Evolutionary conservation across 2,888 invertebrate genomes (phyloP).

Genomic region (Yponomeuta sedellus): DNA sequence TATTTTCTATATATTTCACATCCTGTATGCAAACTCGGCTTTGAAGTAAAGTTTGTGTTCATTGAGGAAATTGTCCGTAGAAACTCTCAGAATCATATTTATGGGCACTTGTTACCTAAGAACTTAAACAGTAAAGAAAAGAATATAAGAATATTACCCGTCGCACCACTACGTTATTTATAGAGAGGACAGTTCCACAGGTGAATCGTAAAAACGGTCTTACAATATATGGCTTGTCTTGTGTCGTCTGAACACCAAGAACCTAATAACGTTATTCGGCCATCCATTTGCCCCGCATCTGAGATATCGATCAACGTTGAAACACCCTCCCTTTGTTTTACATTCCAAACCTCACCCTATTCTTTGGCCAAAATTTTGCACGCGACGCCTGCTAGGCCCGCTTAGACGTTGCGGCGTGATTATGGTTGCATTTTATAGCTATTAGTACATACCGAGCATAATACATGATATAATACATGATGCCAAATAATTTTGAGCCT

Average conservation of each 20-base stretch:
- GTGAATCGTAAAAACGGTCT: neutral
- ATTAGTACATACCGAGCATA: conserved; percentile 1
- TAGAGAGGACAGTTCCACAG: neutral
- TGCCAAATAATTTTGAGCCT: neutral
- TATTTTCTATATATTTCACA: no score
- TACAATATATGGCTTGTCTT: neutral
- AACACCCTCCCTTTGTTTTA: conserved; percentile 8
- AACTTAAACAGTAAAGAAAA: no score
- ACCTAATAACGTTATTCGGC: neutral
- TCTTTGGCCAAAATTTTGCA: neutral
- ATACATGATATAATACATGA: neutral
- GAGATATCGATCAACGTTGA: conserved; percentile 13
- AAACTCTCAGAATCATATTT: no score
- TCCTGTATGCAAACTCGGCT: no score
- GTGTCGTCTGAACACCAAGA: neutral
- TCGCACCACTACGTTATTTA: neutral
- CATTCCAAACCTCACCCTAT: conserved; percentile 3
- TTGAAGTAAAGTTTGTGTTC: no score
- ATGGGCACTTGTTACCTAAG: no score
- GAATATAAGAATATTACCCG: neutral
- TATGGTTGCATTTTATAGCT: neutral
- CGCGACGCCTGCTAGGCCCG: neutral
- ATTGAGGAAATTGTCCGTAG: no score
- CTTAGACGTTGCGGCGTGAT: conserved; percentile 5
- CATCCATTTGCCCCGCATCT: neutral